Evolutionary conservation across 2,888 invertebrate species (phyloP).

Genomic region (Rotaria socialis): DNA sequence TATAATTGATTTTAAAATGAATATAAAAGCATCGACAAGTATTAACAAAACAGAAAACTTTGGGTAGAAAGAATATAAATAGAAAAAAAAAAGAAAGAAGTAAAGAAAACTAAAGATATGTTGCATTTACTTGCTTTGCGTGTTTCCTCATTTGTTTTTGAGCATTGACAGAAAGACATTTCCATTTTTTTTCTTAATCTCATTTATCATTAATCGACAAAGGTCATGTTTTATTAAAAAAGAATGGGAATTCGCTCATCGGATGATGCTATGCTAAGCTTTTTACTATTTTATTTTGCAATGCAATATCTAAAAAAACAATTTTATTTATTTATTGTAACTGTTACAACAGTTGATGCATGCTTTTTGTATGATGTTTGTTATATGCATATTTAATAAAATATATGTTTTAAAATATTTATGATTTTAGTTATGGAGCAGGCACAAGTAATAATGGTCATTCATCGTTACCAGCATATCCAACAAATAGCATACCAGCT

Average conservation of each 20-base stretch:
- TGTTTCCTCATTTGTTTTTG: neutral
- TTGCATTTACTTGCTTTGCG: neutral
- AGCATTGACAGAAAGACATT: neutral
- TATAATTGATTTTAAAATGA: too few species aligned
- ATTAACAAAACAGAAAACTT: too few species aligned
- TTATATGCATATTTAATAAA: too few species aligned
- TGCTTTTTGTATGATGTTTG: too few species aligned
- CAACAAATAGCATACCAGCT: neutral
- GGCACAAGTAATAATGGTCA: neutral
- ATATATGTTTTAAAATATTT: neutral
- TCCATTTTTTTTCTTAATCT: neutral
- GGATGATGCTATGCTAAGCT: neutral
- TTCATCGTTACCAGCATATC: neutral
- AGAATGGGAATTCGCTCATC: neutral
- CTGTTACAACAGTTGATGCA: too few species aligned
- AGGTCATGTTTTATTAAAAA: neutral
- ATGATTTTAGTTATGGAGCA: neutral
- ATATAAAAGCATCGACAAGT: too few species aligned
- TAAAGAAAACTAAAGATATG: too few species aligned
- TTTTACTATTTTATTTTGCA: neutral
- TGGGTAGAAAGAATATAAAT: too few species aligned
- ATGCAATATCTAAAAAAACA: neutral
- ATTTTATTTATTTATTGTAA: neutral
- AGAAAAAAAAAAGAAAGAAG: too few species aligned
- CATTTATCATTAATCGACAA: neutral